Base-by-base conservation (phyloP, 2,113 vertebrate species). In the Dendropsophus ebraccatus region DNA sequence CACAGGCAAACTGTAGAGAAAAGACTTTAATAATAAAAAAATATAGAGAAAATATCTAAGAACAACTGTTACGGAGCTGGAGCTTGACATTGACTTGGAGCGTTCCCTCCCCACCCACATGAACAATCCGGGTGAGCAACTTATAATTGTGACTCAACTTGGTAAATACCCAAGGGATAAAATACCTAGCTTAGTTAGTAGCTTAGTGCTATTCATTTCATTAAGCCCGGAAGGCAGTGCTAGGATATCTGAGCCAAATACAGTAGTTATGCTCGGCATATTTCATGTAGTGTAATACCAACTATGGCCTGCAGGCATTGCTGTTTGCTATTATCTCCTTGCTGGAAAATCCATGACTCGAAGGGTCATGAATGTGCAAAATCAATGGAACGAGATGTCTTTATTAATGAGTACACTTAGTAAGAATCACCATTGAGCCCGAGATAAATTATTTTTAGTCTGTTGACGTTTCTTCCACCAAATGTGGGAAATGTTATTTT, bases 391-490 rank as follows among this genome's bases (percentile, higher is more conserved):
- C 52, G 14, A 60, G 52, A 25, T 45, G 30, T 35, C 16, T 35
- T 69, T 35, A 35, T 69, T 32, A 7, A 35, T 69, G 65, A 69
- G 16, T 62, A 8, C 8, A 16, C n/a, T 60, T 62, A 32, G 14
- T 28, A 47, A 45, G 72, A 32, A 58, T 84, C 56, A 84, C 72
- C 54, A n/a, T 17, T 83, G 72, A 45, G 58, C 10, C 56, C 30
- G 17, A 28, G 56, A 65, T 84, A 16, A 62, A 84, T 84, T 60
- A 84, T 45, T 74, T 76, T 76, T 32, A 13, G 54, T 50, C 45
- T 62, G 83, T 76, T 84, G 83, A 84, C 83, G 77, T 84, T 84
- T 77, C 73, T 41, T 60, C 16, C 19, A 41, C 54, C 72, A 77
- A 84, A 76, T 76, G 73, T 62, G 62, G 47, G 56, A 65, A 76